These are phyloP conservation scores for Notodonta dromedarius DNA, from an alignment of 2,888 invertebrate species.

Conservation along the genomic window DNA sequence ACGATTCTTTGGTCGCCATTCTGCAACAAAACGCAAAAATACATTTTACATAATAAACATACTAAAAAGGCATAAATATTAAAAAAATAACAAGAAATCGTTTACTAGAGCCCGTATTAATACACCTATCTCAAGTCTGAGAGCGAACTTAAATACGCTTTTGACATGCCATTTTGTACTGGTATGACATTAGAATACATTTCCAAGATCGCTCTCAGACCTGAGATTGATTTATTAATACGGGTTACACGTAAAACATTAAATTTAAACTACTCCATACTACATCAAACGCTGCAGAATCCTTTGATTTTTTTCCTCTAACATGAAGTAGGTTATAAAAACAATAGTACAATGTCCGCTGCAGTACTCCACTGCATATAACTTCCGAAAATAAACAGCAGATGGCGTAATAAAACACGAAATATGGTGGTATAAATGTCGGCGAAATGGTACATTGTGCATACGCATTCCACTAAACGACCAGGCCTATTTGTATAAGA, in stretches of 20 bases:
- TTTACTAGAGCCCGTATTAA: too few species aligned
- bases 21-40: constrained; percentile 53
- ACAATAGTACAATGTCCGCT: constrained; percentile 3
- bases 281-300: not conserved
- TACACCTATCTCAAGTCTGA: too few species aligned
- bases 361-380: not conserved
- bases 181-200: too few species aligned
- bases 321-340: not conserved
- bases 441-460: constrained; percentile 5
- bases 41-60: constrained; percentile 4
- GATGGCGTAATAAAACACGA: constrained; percentile 5
- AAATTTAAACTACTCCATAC: not conserved
- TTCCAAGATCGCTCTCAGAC: too few species aligned
- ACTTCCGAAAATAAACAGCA: constrained; percentile 3
- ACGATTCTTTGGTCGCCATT: constrained; percentile 68
- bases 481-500: not conserved
- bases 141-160: too few species aligned
- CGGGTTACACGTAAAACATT: too few species aligned
- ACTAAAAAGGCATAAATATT: too few species aligned
- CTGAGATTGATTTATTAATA: too few species aligned
- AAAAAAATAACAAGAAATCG: too few species aligned
- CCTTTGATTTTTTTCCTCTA: not conserved
- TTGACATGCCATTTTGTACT: too few species aligned
- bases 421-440: constrained; percentile 1
- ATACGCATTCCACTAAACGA: not conserved